Evolutionary conservation across 2,888 invertebrate genomes (phyloP).

Genomic region (Drosophila aldrichi): DNA sequence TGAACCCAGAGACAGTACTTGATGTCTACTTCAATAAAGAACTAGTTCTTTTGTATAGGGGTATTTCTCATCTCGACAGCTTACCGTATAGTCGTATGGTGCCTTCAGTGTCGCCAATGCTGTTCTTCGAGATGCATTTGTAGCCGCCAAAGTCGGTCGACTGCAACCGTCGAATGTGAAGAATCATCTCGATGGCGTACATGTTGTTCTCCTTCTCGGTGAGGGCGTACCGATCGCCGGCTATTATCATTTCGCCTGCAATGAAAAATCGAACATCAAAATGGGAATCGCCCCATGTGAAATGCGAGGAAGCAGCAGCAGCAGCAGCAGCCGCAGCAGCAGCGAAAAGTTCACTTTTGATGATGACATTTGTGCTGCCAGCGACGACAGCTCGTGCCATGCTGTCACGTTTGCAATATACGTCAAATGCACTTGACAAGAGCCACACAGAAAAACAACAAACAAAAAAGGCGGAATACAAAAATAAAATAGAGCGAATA

Average conservation of each 20-base stretch:
- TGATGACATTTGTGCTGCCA: constrained; percentile 50
- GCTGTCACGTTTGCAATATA: constrained; percentile 81
- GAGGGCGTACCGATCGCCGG: constrained; percentile 94
- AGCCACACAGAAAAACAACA: constrained; percentile 17
- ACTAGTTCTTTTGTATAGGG: not conserved
- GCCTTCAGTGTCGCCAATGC: constrained; percentile 95
- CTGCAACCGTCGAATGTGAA: constrained; percentile 91
- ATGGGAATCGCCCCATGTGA: not conserved
- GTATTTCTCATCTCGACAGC: constrained; percentile 75
- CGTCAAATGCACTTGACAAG: constrained; percentile 77
- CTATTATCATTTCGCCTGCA: constrained; percentile 95
- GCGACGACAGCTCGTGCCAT: constrained; percentile 16
- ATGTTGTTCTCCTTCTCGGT: constrained; percentile 92
- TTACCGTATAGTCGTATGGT: constrained; percentile 95
- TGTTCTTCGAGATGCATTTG: constrained; percentile 96
- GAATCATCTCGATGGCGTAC: constrained; percentile 94
- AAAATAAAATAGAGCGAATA: not conserved
- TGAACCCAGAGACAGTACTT: too few relatives aligned
- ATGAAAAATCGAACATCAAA: constrained; percentile 26
- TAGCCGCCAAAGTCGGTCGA: constrained; percentile 93
- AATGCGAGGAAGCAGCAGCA: not conserved
- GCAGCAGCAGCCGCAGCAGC: not conserved
- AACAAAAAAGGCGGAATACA: not conserved
- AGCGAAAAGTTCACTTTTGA: constrained; percentile 20
- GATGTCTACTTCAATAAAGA: not conserved